A percentile compares a stretch with the other conserved stretches of the same genome.
Conservation (phyloP, 2,797 vertebrate genomes). For the Eulemur mongoz region DNA sequence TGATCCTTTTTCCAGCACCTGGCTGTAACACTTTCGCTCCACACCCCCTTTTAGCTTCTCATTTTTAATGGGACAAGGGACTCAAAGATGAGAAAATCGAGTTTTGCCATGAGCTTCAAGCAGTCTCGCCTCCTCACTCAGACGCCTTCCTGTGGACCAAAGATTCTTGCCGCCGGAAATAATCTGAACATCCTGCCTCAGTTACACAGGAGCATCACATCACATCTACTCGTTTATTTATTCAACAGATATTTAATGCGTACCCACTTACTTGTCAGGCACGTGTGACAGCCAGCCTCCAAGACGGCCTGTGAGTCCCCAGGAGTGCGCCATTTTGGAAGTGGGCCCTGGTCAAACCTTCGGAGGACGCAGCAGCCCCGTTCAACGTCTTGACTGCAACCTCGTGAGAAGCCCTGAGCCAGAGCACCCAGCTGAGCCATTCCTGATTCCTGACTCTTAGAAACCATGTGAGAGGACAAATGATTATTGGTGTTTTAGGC, state of each 20-base stretch:
- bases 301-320: neutral
- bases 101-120: neutral
- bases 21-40: neutral
- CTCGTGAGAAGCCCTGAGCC: neutral
- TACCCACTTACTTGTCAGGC: neutral
- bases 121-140: neutral
- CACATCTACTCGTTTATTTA: no score
- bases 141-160: neutral
- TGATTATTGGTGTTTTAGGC: neutral
- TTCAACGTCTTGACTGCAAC: neutral
- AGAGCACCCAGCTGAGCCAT: neutral
- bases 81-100: neutral
- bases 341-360: neutral
- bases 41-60: neutral
- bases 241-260: neutral
- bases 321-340: neutral
- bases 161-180: neutral
- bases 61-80: neutral
- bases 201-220: accelerated
- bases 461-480: neutral
- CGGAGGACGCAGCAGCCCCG: neutral
- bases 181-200: neutral
- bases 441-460: neutral
- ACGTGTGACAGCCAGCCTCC: neutral
- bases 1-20: neutral